phyloP scores from a whole-genome alignment of 2,888 invertebrate species.

The Cryptophagus acutangulus region DNA sequence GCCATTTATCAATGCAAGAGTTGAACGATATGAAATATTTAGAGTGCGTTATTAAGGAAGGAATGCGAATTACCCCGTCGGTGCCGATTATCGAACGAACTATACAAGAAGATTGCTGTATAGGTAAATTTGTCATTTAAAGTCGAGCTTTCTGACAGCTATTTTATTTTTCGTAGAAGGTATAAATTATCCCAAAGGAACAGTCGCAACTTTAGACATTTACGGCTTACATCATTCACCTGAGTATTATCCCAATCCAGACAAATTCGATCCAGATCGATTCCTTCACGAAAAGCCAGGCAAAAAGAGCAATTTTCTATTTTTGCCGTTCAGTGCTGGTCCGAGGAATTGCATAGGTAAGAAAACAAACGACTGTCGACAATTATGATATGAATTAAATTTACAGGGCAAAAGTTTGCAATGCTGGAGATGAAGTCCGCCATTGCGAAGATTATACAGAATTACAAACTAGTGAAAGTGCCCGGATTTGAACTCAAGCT shows the following conservation, averaged over 20 bases:
- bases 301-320: slow-evolving; percentile 20
- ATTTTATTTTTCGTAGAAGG: slow-evolving; percentile 15
- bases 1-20: slow-evolving; percentile 8
- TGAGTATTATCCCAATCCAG: slow-evolving; percentile 11
- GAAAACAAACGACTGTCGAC: slow-evolving; percentile 1
- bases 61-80: slow-evolving; percentile 17
- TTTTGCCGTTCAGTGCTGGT: slow-evolving; percentile 16
- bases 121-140: slow-evolving; percentile 13
- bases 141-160: background rate
- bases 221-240: slow-evolving; percentile 10
- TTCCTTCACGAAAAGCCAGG: slow-evolving; percentile 43
- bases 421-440: slow-evolving; percentile 44
- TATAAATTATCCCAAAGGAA: slow-evolving; percentile 13
- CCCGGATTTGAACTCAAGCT: slow-evolving; percentile 34
- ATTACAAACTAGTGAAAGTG: slow-evolving; percentile 41
- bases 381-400: slow-evolving; percentile 16
- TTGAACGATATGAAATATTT: slow-evolving; percentile 24
- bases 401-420: slow-evolving; percentile 45
- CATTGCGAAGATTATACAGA: slow-evolving; percentile 38
- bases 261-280: slow-evolving; percentile 32
- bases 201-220: slow-evolving; percentile 10
- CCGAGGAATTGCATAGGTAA: slow-evolving; percentile 1
- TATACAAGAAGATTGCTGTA: slow-evolving; percentile 12
- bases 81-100: slow-evolving; percentile 19
- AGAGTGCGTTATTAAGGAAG: slow-evolving; percentile 25